phyloP scores from a whole-genome alignment of 1,140 invertebrate genomes.

The Holcopasites calliopsidis region DNA sequence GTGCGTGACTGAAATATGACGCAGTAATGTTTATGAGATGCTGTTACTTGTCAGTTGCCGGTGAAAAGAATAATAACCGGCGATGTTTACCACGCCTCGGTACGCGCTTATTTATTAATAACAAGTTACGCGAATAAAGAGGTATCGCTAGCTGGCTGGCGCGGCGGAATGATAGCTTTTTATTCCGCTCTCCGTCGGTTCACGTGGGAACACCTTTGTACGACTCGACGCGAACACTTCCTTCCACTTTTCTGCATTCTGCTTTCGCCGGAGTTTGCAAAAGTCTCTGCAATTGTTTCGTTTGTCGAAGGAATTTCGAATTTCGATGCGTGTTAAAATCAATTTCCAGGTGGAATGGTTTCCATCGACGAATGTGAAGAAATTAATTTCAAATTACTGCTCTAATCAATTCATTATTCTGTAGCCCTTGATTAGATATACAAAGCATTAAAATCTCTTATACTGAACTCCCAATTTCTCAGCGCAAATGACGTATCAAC shows the following conservation, averaged over 20 bases:
- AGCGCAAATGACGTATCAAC: too few relatives aligned
- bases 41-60: constrained; percentile 61
- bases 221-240: not conserved
- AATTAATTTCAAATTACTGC: too few relatives aligned
- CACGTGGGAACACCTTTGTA: constrained; percentile 32
- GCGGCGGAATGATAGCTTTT: constrained; percentile 29
- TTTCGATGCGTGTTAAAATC: too few relatives aligned
- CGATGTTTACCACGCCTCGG: constrained; percentile 32
- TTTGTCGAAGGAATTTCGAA: too few relatives aligned
- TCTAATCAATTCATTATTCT: too few relatives aligned
- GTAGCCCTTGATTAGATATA: too few relatives aligned
- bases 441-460: too few relatives aligned
- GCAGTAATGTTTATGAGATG: constrained; percentile 62
- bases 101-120: constrained; percentile 61
- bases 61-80: constrained; percentile 51
- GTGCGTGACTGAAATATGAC: constrained; percentile 62
- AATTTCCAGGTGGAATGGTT: not conserved
- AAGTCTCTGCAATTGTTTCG: not conserved
- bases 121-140: constrained; percentile 48
- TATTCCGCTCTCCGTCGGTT: constrained; percentile 4
- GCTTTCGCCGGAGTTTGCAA: not conserved
- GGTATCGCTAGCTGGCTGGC: constrained; percentile 10
- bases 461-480: too few relatives aligned
- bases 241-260: constrained; percentile 39
- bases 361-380: too few relatives aligned